These are phyloP conservation scores for Chromobotia macracanthus DNA, from an alignment of 2,797 vertebrate species.

Conservation along the genomic window DNA sequence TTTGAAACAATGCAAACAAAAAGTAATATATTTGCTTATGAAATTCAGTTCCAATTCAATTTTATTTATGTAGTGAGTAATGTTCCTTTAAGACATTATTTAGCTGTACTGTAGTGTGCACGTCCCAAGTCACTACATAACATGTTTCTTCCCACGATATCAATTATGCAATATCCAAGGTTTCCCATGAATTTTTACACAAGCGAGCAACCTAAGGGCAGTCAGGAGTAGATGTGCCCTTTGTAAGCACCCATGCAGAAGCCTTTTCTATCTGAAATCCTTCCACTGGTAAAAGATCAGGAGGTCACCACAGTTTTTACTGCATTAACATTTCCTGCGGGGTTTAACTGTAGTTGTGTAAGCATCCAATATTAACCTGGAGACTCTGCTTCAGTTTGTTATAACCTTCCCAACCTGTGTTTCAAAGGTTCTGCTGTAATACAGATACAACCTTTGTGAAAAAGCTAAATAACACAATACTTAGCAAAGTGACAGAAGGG, in stretches of 20 bases:
- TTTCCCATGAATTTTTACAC: conserved; percentile 17
- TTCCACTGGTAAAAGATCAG: conserved; percentile 13
- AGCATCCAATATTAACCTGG: conserved; percentile 18
- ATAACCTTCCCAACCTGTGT: background rate
- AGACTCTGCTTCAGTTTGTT: background rate
- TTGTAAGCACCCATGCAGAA: background rate
- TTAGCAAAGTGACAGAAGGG: background rate
- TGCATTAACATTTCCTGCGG: conserved; percentile 12
- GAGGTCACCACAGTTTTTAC: conserved; percentile 19
- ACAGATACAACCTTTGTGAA: background rate
- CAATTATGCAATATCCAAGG: conserved; percentile 42
- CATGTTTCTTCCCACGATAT: conserved; percentile 19
- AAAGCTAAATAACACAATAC: background rate
- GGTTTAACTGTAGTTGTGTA: conserved; percentile 15
- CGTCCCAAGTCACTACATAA: conserved; percentile 14
- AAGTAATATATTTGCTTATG: too few species aligned
- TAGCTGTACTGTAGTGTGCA: background rate
- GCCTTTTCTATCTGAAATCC: conserved; percentile 14
- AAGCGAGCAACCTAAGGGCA: background rate
- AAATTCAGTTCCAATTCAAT: too few species aligned
- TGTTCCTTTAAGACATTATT: background rate
- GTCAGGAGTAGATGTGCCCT: conserved; percentile 6
- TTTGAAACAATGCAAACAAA: too few species aligned
- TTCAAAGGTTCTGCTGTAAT: background rate
- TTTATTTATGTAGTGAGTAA: background rate